phyloP scores from a whole-genome alignment of 1,140 invertebrate species.

The Pogonomyrmex californicus region DNA sequence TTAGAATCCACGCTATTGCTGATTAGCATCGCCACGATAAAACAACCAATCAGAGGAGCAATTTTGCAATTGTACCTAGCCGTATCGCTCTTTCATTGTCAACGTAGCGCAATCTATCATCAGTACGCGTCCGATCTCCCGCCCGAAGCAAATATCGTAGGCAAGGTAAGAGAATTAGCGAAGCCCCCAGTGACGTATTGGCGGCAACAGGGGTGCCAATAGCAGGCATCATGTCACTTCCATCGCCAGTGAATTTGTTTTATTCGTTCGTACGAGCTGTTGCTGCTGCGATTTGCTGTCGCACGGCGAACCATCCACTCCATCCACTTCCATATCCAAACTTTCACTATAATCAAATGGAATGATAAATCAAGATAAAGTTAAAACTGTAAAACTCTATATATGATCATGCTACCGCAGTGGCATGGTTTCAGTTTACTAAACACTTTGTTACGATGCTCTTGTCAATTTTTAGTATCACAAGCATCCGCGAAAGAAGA shows the following conservation, averaged over 20 bases:
- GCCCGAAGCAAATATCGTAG: slow-evolving; percentile 69
- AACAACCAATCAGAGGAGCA: slow-evolving; percentile 72
- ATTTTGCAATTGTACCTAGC: slow-evolving; percentile 74
- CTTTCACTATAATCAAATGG: slow-evolving; percentile 81
- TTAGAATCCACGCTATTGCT: slow-evolving; percentile 65
- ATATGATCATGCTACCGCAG: neutral
- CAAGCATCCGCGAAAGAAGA: neutral
- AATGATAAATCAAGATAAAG: neutral
- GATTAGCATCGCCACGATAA: slow-evolving; percentile 55
- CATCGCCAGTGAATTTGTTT: slow-evolving; percentile 86
- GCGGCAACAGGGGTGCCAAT: slow-evolving; percentile 84
- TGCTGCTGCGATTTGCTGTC: slow-evolving; percentile 83
- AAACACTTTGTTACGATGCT: neutral
- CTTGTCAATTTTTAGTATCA: neutral
- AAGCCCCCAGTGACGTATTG: slow-evolving; percentile 85
- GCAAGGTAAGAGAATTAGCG: slow-evolving; percentile 83
- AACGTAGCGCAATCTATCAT: slow-evolving; percentile 60
- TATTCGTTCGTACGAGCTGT: slow-evolving; percentile 84
- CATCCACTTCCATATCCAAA: slow-evolving; percentile 85
- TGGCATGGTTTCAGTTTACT: neutral
- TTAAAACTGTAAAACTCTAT: neutral
- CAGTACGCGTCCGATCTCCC: slow-evolving; percentile 48
- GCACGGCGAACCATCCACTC: slow-evolving; percentile 82
- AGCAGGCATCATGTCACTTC: slow-evolving; percentile 87
- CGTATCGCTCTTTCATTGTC: slow-evolving; percentile 75